Evolutionary conservation across 2,888 invertebrate species (phyloP), one percentile per base, ranked within the genome.

Genomic region (Drosophila ezoana): DNA sequence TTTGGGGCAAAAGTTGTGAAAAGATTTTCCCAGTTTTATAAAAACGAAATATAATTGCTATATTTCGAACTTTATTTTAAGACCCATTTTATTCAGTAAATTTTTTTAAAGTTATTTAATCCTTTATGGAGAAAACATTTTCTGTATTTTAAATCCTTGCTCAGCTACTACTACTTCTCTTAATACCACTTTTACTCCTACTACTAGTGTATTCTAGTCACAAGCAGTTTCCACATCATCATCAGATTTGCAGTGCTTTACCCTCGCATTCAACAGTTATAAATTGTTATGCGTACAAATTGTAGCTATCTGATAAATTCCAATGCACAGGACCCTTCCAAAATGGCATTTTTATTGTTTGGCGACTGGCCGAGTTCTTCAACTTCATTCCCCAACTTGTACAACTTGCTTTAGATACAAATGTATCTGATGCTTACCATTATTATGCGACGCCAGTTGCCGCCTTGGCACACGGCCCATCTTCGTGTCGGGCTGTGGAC

Each of bases 241-340:
- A 23, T 20, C 32, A 16, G 40, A 40, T 54, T 23, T 14, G 54
- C n/a, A 54, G 54, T 40, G 48, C 28, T 49, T 67, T 38, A 18
- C 49, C 28, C 33, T 11, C 40, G 52, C 62, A 67, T 87, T 73
- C 81, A 81, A 83, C 78, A 87, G 81, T 73, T 80, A 80, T 73
- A 81, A 87, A 86, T 83, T 47, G 67, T 59, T 62, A 35, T 45
- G 59, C 51, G 51, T 66, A 73, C 62, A 80, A 77, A 81, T 87
- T 81, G 70, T 57, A 48, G 64, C 73, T 63, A 72, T 79, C 65
- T 71, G 81, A 83, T 80, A 65, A 77, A 76, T 83, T 76, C 65
- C 64, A 63, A 51, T 51, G 65, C 78, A 70, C 37, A 48, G 63
- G 28, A 67, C 61, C 56, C 47, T 61, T 43, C 43, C 28, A 18